These are phyloP conservation scores for Papio anubis DNA, from an alignment of 2,113 vertebrate genomes.

Conservation along the genomic window DNA sequence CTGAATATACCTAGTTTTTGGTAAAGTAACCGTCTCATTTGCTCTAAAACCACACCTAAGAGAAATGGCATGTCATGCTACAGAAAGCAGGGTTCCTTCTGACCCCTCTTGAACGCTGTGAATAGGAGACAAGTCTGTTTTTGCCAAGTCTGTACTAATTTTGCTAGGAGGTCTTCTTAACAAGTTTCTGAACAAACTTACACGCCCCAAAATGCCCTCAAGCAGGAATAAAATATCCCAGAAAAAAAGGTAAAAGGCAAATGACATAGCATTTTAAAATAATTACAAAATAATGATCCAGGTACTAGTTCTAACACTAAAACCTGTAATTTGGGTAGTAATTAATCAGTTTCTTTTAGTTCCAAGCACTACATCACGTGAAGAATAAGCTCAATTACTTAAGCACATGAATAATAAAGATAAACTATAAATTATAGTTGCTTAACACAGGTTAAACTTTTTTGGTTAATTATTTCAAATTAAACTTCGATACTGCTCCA, in stretches of 20 bases:
- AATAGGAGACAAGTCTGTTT: not conserved
- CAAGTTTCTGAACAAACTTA: not conserved
- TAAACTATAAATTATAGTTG: not conserved
- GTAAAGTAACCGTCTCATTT: not conserved
- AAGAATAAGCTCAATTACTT: not conserved
- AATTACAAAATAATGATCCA: conserved; percentile 17
- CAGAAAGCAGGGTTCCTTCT: not conserved
- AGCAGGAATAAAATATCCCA: conserved; percentile 8
- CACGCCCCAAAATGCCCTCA: not conserved
- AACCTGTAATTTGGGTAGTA: not conserved
- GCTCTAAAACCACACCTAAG: not conserved
- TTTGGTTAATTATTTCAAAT: not conserved
- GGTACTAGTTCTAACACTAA: not conserved
- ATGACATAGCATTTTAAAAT: not conserved
- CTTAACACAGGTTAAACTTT: not conserved
- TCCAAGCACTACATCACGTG: not conserved
- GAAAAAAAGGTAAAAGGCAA: conserved; percentile 11
- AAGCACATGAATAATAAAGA: not conserved
- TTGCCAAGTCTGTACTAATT: not conserved
- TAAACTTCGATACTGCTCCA: not conserved
- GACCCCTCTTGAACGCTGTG: not conserved
- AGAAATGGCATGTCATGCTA: not conserved
- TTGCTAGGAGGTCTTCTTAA: not conserved
- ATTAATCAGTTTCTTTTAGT: not conserved
- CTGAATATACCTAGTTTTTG: not conserved